Base-by-base conservation (phyloP, 2,888 invertebrate species). In the Hyles lineata region DNA sequence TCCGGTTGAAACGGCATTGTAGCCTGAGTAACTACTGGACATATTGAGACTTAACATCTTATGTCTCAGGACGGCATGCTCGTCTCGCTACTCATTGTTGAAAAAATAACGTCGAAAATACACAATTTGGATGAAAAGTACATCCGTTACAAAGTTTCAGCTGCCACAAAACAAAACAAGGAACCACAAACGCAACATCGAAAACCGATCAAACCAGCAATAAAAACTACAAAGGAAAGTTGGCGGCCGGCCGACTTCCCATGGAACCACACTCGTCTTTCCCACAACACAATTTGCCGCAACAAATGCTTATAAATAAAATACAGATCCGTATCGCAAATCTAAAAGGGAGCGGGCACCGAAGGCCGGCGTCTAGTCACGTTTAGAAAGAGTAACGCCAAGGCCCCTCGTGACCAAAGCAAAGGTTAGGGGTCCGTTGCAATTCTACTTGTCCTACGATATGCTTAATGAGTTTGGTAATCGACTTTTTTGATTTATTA, bases 291-390 rank as follows among this genome's bases (percentile, higher is more conserved):
- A 82, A 74, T 82, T 81, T 83, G 79, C 78, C 50, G 67, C 81
- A 85, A 85, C 82, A 85, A 86, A 84, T 83, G 80, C 80, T 75
- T 43, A 82, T 79, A 84, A 85, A 83, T 77, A 82, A 83, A 77
- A 82, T 80, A 73, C 79, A 85, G 91, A 92, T 91, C 84, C 79
- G 79, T 89, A 90, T 91, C 91, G 86, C 84, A 82, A 84, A 87
- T 85, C 83, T 85, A 85, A 84, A 89, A 88, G 91, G 92, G 92
- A 91, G 89, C 90, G 92, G 90, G 87, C 83, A 80, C 80, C 89
- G 91, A 92, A 92, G 92, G 92, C 90, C 90, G 85, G 79, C 74
- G 73, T 79, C 87, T 80, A 87, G 92, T 92, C 93, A 93, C 93
- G 93, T 90, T 89, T 91, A 89, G 90, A 91, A 88, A 92, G 91